These are phyloP conservation scores for Orchesellides sinensis DNA, from an alignment of 2,888 invertebrate species.

Conservation along the genomic window DNA sequence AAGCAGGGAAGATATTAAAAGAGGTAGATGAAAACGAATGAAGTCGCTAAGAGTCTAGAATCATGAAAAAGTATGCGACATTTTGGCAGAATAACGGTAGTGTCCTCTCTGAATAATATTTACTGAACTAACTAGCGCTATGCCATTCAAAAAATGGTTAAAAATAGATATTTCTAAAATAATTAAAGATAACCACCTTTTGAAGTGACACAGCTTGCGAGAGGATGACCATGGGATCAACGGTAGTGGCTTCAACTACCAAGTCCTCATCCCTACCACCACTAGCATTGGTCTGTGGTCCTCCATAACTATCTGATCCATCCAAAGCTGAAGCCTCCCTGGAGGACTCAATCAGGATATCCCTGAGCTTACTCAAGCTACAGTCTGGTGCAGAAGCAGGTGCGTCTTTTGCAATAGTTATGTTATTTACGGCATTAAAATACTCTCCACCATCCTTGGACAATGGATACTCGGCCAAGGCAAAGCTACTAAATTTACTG, in stretches of 20 bases:
- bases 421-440: neutral
- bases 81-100: too few species aligned
- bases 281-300: neutral
- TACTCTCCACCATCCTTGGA: neutral
- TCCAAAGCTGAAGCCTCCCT: conserved; percentile 23
- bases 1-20: too few species aligned
- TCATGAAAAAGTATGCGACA: too few species aligned
- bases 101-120: neutral
- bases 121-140: too few species aligned
- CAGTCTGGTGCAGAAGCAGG: neutral
- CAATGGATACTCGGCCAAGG: neutral
- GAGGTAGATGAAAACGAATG: too few species aligned
- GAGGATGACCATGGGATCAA: conserved; percentile 56
- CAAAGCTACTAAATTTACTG: conserved; percentile 6
- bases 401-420: neutral
- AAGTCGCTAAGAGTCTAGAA: too few species aligned
- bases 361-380: conserved; percentile 26
- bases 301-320: neutral
- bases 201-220: conserved; percentile 57
- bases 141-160: too few species aligned
- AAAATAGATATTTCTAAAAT: neutral
- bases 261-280: neutral
- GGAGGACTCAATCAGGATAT: conserved; percentile 35
- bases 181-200: conserved; percentile 52
- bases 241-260: neutral